Conservation (phyloP, 2,113 vertebrate genomes). For the Hucho hucho region DNA sequence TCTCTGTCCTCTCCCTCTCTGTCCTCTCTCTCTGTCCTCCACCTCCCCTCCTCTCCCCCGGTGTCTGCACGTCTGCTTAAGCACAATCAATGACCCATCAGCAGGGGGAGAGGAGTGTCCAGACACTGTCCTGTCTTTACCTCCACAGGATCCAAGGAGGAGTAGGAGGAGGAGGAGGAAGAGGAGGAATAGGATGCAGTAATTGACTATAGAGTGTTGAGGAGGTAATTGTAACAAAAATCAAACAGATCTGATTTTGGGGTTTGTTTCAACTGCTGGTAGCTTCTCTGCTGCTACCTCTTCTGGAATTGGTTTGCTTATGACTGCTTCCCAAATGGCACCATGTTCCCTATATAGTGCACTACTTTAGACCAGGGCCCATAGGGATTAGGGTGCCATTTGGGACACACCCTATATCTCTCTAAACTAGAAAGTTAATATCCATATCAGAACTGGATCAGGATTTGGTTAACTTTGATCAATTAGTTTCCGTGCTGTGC, state of each 20-base stretch:
- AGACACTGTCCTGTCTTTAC: constrained; percentile 57
- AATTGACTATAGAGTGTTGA: too few relatives aligned
- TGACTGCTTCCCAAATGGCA: too few relatives aligned
- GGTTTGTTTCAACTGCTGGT: too few relatives aligned
- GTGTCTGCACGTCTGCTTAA: constrained; percentile 75
- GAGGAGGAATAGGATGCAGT: too few relatives aligned
- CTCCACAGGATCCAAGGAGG: constrained; percentile 28
- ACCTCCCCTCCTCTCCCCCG: constrained; percentile 57
- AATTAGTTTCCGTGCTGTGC: constrained; percentile 43
- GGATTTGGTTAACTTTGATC: constrained; percentile 37
- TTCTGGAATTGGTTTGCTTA: too few relatives aligned
- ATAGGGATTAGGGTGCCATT: too few relatives aligned
- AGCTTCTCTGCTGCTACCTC: background rate
- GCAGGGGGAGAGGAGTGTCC: constrained; percentile 50
- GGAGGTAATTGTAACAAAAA: background rate
- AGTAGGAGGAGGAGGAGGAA: too few relatives aligned
- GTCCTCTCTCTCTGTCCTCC: too few relatives aligned
- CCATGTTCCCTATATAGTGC: too few relatives aligned
- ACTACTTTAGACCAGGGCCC: too few relatives aligned
- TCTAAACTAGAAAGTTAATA: background rate
- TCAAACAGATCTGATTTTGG: background rate
- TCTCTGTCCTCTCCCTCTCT: too few relatives aligned
- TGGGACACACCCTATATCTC: background rate
- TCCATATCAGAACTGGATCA: constrained; percentile 44
- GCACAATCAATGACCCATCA: constrained; percentile 75